Base-by-base conservation (phyloP, 2,113 vertebrate species). In the Thymallus thymallus region DNA sequence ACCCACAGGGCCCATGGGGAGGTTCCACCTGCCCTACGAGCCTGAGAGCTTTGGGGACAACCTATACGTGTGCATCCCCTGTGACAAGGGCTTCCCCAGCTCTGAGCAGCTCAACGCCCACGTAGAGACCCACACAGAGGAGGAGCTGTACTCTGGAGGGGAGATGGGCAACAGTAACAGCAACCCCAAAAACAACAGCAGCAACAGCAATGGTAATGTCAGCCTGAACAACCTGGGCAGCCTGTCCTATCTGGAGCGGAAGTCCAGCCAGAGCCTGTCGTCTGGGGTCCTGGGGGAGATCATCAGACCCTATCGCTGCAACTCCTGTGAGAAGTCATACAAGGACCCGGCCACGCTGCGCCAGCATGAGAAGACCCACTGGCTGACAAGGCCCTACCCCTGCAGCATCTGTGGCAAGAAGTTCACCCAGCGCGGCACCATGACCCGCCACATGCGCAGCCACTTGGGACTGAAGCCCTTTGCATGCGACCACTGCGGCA, bases 331-430 rank as follows among this genome's bases (percentile, higher is more conserved):
- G 18, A 99, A 99, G 88, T 96, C 97, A 87, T 99, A 99, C 92
- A 99, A 99, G 90, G 98, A 99, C 86, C 97, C 97, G 0, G 98
- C 98, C 86, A 99, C 98, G 5, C 84, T 99, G 84, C 92, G 98
- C 61, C 98, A 99, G 88, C 98, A 99, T 9, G 97, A 99, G 92
- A 99, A 99, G 91, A 98, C 97, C 62, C 97, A 99, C 90, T 99
- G 98, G 98, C 93, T 99, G 80, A 99, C 97, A 1, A 92, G 98
- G 24, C 98, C 98, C 0, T 99, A 99, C 86, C 98, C 98, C 1
- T 99, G 98, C 91, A 97, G 95, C 92, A 99, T 99, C 89, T 99
- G 98, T 14, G 98, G 98, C 82, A 99, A 99, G 92, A 99, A 99
- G 92, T 99, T 99, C 92, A 99, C 98, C n/a, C 98, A 99, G 67